These are phyloP conservation scores for Criorhina ranunculi DNA, from an alignment of 2,888 invertebrate genomes.

Conservation along the genomic window DNA sequence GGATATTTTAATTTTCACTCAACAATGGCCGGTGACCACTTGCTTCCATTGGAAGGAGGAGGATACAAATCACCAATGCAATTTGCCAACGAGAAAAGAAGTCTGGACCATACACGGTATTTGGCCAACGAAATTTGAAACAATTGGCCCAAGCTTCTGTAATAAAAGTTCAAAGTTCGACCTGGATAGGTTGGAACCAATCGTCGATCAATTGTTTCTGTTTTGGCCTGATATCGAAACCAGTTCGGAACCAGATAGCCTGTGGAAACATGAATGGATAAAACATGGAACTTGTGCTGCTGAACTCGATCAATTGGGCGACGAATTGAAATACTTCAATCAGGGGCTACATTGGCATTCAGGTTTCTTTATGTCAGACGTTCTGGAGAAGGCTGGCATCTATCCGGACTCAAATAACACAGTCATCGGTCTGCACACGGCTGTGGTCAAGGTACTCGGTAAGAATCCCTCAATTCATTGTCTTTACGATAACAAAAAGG, in stretches of 20 bases:
- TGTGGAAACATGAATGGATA: constrained; percentile 90
- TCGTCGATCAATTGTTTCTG: constrained; percentile 86
- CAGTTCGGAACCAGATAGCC: constrained; percentile 75
- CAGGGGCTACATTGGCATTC: constrained; percentile 87
- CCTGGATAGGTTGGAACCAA: constrained; percentile 86
- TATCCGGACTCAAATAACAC: constrained; percentile 86
- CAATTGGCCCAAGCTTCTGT: constrained; percentile 89
- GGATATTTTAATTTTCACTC: constrained; percentile 92
- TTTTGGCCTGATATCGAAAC: constrained; percentile 91
- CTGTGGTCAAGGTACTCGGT: constrained; percentile 86
- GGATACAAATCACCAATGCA: constrained; percentile 87
- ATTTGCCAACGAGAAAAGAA: constrained; percentile 86
- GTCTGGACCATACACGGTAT: constrained; percentile 93
- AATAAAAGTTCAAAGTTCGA: constrained; percentile 89
- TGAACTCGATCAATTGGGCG: constrained; percentile 85
- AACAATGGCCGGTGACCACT: constrained; percentile 91
- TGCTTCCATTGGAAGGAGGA: constrained; percentile 90
- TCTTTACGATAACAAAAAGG: constrained; percentile 86
- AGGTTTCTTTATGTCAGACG: constrained; percentile 87
- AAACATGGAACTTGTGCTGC: constrained; percentile 94
- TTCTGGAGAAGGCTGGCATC: constrained; percentile 86
- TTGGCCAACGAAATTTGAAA: constrained; percentile 91
- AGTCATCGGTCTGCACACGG: constrained; percentile 85
- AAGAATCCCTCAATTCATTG: constrained; percentile 88
- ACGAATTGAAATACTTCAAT: constrained; percentile 89